Evolutionary conservation across 2,797 vertebrate species (phyloP).

Genomic region (Fundulus diaphanus): DNA sequence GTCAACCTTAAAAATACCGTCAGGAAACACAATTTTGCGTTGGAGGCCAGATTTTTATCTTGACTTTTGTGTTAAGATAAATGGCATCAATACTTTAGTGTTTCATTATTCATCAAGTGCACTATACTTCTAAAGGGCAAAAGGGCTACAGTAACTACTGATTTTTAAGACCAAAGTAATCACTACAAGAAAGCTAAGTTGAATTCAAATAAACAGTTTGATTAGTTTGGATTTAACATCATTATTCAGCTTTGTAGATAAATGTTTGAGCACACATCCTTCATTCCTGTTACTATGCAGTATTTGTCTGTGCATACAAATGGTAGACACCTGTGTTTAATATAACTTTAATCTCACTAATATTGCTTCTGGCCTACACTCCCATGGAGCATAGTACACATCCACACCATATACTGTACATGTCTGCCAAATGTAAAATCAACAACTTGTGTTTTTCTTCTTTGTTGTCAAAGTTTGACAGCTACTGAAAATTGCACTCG

Average conservation of each 20-base stretch:
- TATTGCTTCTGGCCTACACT: conserved; percentile 36
- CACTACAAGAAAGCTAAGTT: conserved; percentile 16
- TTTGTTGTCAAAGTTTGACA: conserved; percentile 23
- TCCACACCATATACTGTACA: conserved; percentile 11
- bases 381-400: conserved; percentile 30
- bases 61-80: not conserved
- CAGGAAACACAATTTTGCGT: not conserved
- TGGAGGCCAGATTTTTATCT: not conserved
- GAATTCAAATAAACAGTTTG: conserved; percentile 18
- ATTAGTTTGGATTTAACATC: conserved; percentile 42
- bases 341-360: conserved; percentile 41
- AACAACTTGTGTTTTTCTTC: conserved; percentile 4
- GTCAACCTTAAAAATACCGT: not conserved
- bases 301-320: conserved; percentile 36
- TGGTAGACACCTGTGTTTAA: conserved; percentile 34
- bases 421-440: conserved; percentile 42
- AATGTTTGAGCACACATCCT: conserved; percentile 24
- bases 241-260: conserved; percentile 27
- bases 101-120: not conserved
- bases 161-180: conserved; percentile 7
- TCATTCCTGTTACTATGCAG: conserved; percentile 25
- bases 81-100: not conserved
- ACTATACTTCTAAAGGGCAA: conserved; percentile 1
- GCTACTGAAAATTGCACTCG: conserved; percentile 19
- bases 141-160: not conserved